A percentile compares a stretch with the other conserved stretches of the same genome.
phyloP scores from a whole-genome alignment of 2,888 invertebrate species.

The Drosophila aldrichi region DNA sequence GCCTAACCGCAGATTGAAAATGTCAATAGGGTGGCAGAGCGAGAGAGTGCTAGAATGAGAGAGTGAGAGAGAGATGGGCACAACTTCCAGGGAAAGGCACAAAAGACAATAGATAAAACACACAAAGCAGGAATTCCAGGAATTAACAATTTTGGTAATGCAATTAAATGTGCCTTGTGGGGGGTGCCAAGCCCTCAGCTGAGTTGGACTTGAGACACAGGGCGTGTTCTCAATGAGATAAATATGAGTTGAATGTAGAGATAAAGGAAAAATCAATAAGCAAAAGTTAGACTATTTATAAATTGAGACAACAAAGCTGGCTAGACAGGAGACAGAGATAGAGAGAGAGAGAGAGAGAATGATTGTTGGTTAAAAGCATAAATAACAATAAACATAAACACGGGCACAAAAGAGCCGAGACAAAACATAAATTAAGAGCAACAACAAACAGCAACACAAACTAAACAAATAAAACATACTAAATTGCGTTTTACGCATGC shows the following conservation, averaged over 20 bases:
- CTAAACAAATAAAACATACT: slow-evolving; percentile 17
- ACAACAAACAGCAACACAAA: slow-evolving; percentile 13
- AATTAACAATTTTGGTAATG: slow-evolving; percentile 29
- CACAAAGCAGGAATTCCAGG: slow-evolving; percentile 27
- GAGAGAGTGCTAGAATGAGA: not conserved
- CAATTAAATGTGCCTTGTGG: slow-evolving; percentile 20
- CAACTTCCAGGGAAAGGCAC: slow-evolving; percentile 27
- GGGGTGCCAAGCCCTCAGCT: not conserved
- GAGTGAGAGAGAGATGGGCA: slow-evolving; percentile 16
- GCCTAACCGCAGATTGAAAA: slow-evolving; percentile 26
- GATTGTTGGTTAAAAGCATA: slow-evolving; percentile 21
- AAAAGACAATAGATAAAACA: slow-evolving; percentile 35
- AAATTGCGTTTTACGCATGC: slow-evolving; percentile 44
- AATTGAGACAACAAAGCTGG: not conserved
- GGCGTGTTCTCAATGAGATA: not conserved
- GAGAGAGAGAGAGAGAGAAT: not conserved
- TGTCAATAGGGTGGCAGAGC: slow-evolving; percentile 4
- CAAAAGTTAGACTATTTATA: not conserved
- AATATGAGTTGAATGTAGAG: not conserved
- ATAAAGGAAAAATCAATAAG: too few species aligned
- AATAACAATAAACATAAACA: slow-evolving; percentile 43
- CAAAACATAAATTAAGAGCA: slow-evolving; percentile 34
- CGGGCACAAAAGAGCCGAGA: slow-evolving; percentile 30
- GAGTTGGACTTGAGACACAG: not conserved
- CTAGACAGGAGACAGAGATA: not conserved